Percentiles rank a stretch among this genome's conserved stretches.
These are phyloP conservation scores for Hippocampus mohnikei DNA, from an alignment of 2,113 vertebrate genomes.

Conservation along the genomic window DNA sequence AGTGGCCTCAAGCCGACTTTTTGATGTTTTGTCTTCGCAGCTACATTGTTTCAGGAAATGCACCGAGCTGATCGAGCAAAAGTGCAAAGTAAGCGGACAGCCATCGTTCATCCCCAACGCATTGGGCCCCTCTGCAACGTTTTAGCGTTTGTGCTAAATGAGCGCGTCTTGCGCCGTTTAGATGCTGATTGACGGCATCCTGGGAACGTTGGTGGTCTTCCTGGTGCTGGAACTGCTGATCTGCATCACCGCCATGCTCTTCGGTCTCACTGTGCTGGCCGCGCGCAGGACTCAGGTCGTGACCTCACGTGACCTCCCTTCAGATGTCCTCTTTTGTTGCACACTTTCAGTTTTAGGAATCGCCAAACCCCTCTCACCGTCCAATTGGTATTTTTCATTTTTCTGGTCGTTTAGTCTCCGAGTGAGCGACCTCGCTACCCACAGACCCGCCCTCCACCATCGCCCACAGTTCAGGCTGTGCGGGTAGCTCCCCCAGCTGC, in stretches of 20 bases:
- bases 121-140: not conserved
- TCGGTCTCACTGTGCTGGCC: conserved; percentile 72
- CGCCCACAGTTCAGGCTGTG: conserved; percentile 25
- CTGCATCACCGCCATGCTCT: conserved; percentile 75
- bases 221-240: conserved; percentile 74
- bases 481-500: conserved; percentile 11
- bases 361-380: not conserved
- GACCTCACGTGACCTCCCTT: not conserved
- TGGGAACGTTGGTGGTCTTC: conserved; percentile 74
- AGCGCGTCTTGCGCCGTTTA: conserved; percentile 14
- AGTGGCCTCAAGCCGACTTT: not conserved
- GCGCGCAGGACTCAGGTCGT: conserved; percentile 63
- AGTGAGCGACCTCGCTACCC: conserved; percentile 53
- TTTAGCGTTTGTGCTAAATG: not conserved
- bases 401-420: conserved; percentile 19
- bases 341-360: no score
- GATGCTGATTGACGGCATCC: conserved; percentile 74
- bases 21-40: conserved; percentile 71
- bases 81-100: conserved; percentile 74
- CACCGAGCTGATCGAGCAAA: conserved; percentile 74
- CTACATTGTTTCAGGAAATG: conserved; percentile 79
- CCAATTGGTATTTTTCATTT: not conserved
- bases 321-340: no score
- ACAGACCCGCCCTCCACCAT: conserved; percentile 53
- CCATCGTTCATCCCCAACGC: not conserved